These are phyloP conservation scores for Lethocerus indicus DNA, from an alignment of 1,140 invertebrate genomes.

Conservation along the genomic window DNA sequence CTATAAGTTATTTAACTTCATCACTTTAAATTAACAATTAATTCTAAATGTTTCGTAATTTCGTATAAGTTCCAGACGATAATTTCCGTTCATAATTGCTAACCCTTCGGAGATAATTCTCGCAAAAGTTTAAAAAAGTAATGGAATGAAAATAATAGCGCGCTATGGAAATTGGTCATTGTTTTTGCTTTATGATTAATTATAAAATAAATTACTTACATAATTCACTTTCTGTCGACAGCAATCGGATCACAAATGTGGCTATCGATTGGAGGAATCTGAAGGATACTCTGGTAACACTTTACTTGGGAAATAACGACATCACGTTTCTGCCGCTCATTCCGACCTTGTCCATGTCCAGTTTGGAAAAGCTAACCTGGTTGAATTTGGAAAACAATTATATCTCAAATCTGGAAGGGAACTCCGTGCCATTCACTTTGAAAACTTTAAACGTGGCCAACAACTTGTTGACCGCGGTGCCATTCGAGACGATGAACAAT, in stretches of 20 bases:
- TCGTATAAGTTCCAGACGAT: too few species aligned
- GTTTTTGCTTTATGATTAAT: background rate
- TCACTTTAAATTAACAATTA: too few species aligned
- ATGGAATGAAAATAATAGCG: background rate
- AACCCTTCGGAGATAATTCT: background rate
- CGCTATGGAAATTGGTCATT: background rate
- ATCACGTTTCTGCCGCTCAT: conserved; percentile 36
- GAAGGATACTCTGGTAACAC: conserved; percentile 49
- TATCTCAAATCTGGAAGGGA: conserved; percentile 35
- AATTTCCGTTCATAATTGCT: background rate
- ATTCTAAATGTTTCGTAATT: too few species aligned
- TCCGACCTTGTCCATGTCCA: conserved; percentile 25
- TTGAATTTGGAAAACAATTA: conserved; percentile 58
- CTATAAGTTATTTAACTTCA: too few species aligned
- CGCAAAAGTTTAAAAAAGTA: background rate
- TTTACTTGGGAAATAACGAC: conserved; percentile 69
- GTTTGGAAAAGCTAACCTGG: conserved; percentile 43
- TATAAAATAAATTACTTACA: background rate
- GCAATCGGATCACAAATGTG: conserved; percentile 43
- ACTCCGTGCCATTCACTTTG: conserved; percentile 40
- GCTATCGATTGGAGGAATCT: conserved; percentile 55
- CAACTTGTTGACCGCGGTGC: conserved; percentile 50
- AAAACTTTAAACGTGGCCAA: conserved; percentile 55
- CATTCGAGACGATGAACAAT: conserved; percentile 19
- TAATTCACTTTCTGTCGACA: conserved; percentile 23